Base-by-base conservation (phyloP, 2,888 invertebrate species). In the Dolichopus griseipennis region DNA sequence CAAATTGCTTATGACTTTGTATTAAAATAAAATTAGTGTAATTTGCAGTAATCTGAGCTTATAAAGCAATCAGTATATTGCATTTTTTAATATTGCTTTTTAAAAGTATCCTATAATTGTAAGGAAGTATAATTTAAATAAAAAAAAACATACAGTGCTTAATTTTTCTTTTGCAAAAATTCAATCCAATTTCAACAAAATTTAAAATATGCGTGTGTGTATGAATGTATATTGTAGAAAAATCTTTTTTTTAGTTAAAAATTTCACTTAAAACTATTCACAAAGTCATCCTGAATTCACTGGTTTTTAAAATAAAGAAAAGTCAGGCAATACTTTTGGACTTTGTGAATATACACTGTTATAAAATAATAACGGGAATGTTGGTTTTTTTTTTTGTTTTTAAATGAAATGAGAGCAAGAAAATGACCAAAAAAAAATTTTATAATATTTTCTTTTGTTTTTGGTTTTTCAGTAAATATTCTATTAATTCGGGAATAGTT, bases 271-370 rank as follows among this genome's bases (percentile, higher is more conserved):
- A 18, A 52, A 52, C 52, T 52, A 52, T 52, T 52, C 52, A 52
- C 2, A 52, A 15, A 52, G 52, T 52, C 52, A 52, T 52, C 52
- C 27, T 52, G 15, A 52, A 52, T 18, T 52, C 18, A 52, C 52
- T 52, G 52, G 52, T 52, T 27, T 52, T 27, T 52, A 52, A 52
- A 52, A 52, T 52, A 52, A 52, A 52, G 52, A n/a, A 52, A 52
- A 52, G 15, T 52, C 18, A 52, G 52, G 9, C 43, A 10, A 43
- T 52, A 15, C 18, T 52, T 52, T 52, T 52, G 52, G 52, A 52
- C 52, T 52, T 43, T 43, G n/a, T n/a, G n/a, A n/a, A n/a, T n/a
- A 41, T 41, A 15, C 9, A 41, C 9, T 12, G 3, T 41, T 12
- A 41, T 18, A 12, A 52, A 52, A 52, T 52, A 52, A 52, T 18